Conservation (phyloP, 1,140 invertebrate species). For the Parapsyche elsis region DNA sequence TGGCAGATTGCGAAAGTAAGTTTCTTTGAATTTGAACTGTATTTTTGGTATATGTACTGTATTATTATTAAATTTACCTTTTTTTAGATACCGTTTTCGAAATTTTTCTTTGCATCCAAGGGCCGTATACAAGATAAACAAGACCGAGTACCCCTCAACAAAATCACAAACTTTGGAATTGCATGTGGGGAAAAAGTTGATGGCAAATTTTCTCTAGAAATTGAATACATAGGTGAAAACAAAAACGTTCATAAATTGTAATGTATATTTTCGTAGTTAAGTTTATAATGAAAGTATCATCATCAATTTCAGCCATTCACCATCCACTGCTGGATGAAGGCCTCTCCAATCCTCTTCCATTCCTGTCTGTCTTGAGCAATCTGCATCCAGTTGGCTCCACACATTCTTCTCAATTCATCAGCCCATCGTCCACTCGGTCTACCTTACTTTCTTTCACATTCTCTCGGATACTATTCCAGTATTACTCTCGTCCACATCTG, state of each 20-base stretch:
- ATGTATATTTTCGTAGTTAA: too few relatives aligned
- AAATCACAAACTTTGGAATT: conserved; percentile 82
- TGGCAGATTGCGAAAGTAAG: conserved; percentile 89
- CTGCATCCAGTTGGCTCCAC: too few relatives aligned
- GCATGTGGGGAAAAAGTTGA: conserved; percentile 79
- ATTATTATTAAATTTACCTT: background rate
- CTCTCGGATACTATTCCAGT: too few relatives aligned
- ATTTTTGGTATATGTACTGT: background rate
- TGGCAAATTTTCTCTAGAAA: conserved; percentile 91
- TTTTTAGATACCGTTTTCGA: conserved; percentile 93
- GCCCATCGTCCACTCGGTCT: too few relatives aligned
- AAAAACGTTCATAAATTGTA: too few relatives aligned
- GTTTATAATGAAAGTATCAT: conserved; percentile 9
- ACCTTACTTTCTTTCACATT: too few relatives aligned
- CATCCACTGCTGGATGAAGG: too few relatives aligned
- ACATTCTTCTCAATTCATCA: too few relatives aligned
- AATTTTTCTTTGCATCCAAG: conserved; percentile 86
- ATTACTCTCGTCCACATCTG: too few relatives aligned
- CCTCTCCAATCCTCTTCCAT: too few relatives aligned
- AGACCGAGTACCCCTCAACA: conserved; percentile 68
- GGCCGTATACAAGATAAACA: conserved; percentile 91
- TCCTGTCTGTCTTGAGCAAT: too few relatives aligned
- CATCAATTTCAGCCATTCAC: too few relatives aligned
- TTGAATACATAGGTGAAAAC: conserved; percentile 85
- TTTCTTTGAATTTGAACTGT: background rate